A percentile compares a stretch with the other conserved stretches of the same genome.
These are phyloP conservation scores for Drosophila burlai DNA, from an alignment of 1,140 invertebrate species.

Conservation along the genomic window DNA sequence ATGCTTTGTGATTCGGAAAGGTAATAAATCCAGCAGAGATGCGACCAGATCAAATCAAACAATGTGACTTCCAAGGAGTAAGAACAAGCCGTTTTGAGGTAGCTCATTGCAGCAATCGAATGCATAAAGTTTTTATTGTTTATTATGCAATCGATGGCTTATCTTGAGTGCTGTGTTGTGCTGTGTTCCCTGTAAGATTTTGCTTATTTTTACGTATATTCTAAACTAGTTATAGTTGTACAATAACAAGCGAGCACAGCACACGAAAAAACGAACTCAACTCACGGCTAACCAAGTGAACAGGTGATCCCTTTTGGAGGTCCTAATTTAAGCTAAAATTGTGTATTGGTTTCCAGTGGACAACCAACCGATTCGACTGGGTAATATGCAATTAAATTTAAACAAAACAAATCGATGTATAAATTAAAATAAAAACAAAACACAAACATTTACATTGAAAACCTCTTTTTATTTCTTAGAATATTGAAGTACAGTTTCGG, in stretches of 20 bases:
- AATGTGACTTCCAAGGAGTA: conserved; percentile 37
- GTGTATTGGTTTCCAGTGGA: conserved; percentile 72
- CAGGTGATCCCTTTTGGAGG: conserved; percentile 32
- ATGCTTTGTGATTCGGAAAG: neutral
- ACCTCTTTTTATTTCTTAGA: conserved; percentile 13
- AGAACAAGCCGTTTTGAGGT: conserved; percentile 14
- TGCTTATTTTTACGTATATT: conserved; percentile 77
- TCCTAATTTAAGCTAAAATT: conserved; percentile 74
- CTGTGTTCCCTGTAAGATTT: conserved; percentile 77
- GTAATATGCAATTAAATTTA: conserved; percentile 78
- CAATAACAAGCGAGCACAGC: conserved; percentile 63
- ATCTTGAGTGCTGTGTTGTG: conserved; percentile 46
- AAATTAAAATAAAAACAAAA: conserved; percentile 76
- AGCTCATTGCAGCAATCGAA: conserved; percentile 4
- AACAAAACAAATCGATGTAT: conserved; percentile 59
- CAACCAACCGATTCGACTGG: conserved; percentile 69
- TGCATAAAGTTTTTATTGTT: conserved; percentile 83
- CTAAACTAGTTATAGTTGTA: conserved; percentile 76
- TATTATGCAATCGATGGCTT: conserved; percentile 61
- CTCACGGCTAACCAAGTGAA: conserved; percentile 15
- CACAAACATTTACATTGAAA: conserved; percentile 44
- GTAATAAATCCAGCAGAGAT: conserved; percentile 32
- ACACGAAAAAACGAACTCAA: conserved; percentile 3
- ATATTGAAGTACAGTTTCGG: conserved; percentile 7
- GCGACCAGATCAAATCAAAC: conserved; percentile 35